A percentile compares a stretch with the other conserved stretches of the same genome.
phyloP scores from a whole-genome alignment of 1,140 invertebrate species.

The Drosophila ercepeae region DNA sequence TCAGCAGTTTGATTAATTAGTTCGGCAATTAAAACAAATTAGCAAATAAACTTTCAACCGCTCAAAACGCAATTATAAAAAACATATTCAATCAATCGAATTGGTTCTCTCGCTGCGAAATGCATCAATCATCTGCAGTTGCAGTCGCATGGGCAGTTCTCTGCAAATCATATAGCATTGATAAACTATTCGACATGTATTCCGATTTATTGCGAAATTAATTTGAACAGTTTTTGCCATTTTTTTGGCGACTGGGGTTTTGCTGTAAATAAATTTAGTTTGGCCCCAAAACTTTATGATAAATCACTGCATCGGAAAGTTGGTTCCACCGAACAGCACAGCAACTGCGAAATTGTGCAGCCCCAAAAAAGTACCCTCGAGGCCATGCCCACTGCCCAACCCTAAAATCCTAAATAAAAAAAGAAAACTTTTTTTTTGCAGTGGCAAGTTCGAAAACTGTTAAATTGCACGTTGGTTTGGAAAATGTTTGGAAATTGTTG shows the following conservation, averaged over 20 bases:
- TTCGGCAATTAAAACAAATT: constrained; percentile 43
- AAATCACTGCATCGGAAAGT: constrained; percentile 61
- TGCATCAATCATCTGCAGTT: neutral
- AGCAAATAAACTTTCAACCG: constrained; percentile 28
- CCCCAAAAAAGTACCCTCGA: constrained; percentile 18
- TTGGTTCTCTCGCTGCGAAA: neutral
- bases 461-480: constrained; percentile 48
- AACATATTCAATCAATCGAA: constrained; percentile 29
- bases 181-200: constrained; percentile 14
- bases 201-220: constrained; percentile 38
- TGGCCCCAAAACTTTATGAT: constrained; percentile 49
- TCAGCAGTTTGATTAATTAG: constrained; percentile 30
- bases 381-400: constrained; percentile 23
- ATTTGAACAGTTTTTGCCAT: constrained; percentile 18
- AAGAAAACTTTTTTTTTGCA: constrained; percentile 30
- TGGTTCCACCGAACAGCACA: constrained; percentile 7
- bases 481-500: neutral
- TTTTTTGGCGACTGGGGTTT: neutral
- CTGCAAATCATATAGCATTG: neutral
- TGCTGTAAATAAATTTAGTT: constrained; percentile 45
- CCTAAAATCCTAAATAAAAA: constrained; percentile 37
- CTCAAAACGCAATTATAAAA: constrained; percentile 36
- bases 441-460: constrained; percentile 47
- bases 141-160: neutral
- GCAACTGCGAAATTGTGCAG: constrained; percentile 31